These are phyloP conservation scores for Anoncus sp. DNA, from an alignment of 2,888 invertebrate species.

Conservation along the genomic window DNA sequence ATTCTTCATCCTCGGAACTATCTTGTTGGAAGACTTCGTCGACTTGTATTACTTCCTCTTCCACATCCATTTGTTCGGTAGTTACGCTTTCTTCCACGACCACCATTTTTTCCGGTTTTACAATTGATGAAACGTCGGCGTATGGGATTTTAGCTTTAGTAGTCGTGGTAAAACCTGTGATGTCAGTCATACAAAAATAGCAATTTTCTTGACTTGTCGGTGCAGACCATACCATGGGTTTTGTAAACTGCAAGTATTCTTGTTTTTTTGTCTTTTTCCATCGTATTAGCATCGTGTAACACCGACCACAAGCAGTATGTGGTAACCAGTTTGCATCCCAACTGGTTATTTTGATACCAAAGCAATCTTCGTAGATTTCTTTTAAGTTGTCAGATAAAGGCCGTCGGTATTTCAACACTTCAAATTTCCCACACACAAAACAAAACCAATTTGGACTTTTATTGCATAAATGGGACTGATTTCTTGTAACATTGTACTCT, in stretches of 20 bases:
- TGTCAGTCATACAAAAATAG: constrained; percentile 21
- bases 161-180: neutral
- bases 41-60: no score
- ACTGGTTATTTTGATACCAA: no score
- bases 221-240: neutral
- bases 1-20: no score
- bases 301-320: neutral
- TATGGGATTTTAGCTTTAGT: neutral
- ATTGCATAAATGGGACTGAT: no score
- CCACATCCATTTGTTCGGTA: constrained; percentile 4
- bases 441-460: no score
- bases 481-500: constrained; percentile 34
- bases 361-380: no score
- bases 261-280: neutral
- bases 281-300: neutral
- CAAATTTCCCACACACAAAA: no score
- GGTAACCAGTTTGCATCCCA: neutral
- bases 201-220: constrained; percentile 4
- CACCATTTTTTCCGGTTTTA: constrained; percentile 8
- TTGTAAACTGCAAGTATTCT: neutral
- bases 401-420: no score
- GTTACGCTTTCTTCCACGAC: constrained; percentile 6
- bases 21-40: no score
- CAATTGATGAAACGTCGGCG: neutral
- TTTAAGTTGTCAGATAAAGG: no score